These are phyloP conservation scores for Nemotelus nigrinus DNA, from an alignment of 2,888 invertebrate genomes.

Conservation along the genomic window DNA sequence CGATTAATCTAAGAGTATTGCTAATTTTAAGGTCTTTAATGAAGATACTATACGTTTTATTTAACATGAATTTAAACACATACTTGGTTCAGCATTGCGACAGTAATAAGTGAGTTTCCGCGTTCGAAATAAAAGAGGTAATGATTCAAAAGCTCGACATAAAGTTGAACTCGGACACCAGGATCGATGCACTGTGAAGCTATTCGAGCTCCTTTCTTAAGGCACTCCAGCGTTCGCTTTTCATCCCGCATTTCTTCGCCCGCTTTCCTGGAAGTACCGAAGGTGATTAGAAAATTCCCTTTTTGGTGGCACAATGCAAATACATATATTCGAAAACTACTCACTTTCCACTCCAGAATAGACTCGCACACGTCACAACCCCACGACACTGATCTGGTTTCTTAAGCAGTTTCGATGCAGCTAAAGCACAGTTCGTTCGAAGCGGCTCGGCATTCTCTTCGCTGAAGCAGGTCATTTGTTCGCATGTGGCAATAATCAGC, in stretches of 20 bases:
- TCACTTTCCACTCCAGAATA: constrained; percentile 94
- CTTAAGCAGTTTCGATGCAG: constrained; percentile 94
- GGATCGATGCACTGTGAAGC: constrained; percentile 98
- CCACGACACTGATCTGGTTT: constrained; percentile 98
- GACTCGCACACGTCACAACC: constrained; percentile 91
- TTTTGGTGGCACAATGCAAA: too few relatives aligned
- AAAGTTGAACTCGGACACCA: constrained; percentile 94
- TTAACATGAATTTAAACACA: constrained; percentile 18
- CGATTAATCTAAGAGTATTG: background rate
- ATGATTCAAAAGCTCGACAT: constrained; percentile 93
- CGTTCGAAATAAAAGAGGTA: constrained; percentile 94
- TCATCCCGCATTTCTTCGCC: constrained; percentile 83
- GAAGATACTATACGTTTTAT: constrained; percentile 44
- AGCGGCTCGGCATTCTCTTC: constrained; percentile 98
- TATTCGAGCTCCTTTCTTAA: constrained; percentile 94
- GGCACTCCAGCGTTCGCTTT: constrained; percentile 89
- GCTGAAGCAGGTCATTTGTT: constrained; percentile 92
- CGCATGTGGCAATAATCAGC: constrained; percentile 93
- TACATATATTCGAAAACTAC: constrained; percentile 47
- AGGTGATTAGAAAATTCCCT: constrained; percentile 25
- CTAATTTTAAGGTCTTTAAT: background rate
- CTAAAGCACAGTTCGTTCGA: constrained; percentile 93
- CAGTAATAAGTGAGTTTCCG: constrained; percentile 74
- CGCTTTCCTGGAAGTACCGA: constrained; percentile 58
- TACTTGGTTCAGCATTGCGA: constrained; percentile 69